Conservation (phyloP, 1,140 invertebrate genomes). For the Drosophila sucinea region DNA sequence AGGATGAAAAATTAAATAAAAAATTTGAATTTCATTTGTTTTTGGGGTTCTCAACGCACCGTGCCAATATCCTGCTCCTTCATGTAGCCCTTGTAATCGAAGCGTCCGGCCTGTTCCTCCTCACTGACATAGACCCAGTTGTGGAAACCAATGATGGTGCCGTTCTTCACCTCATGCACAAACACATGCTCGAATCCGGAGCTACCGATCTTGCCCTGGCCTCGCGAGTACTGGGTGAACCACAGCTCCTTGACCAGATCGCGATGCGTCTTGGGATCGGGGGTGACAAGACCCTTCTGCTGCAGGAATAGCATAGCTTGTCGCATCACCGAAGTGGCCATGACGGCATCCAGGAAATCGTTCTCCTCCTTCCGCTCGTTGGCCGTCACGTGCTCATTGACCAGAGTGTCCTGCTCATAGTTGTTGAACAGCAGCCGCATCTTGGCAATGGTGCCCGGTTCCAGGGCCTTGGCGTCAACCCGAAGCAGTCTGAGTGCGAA, state of each 20-base stretch:
- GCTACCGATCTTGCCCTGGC: constrained; percentile 89
- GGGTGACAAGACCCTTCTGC: constrained; percentile 86
- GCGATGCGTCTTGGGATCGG: constrained; percentile 88
- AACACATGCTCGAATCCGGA: constrained; percentile 95
- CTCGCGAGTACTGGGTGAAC: constrained; percentile 92
- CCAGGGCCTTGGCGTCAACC: constrained; percentile 64
- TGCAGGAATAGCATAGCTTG: constrained; percentile 89
- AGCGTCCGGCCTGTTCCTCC: constrained; percentile 87
- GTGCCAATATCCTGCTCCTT: constrained; percentile 88
- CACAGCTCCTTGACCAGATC: constrained; percentile 90
- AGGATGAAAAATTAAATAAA: background rate
- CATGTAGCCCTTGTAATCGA: constrained; percentile 92
- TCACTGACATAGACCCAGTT: constrained; percentile 94
- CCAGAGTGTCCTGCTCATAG: constrained; percentile 88
- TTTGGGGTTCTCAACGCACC: constrained; percentile 84
- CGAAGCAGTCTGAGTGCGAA: constrained; percentile 41
- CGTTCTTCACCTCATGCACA: constrained; percentile 91
- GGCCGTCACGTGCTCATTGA: constrained; percentile 91
- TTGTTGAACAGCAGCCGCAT: constrained; percentile 89
- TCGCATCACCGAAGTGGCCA: constrained; percentile 90
- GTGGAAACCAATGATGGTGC: constrained; percentile 91
- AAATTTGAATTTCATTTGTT: background rate
- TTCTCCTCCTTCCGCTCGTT: constrained; percentile 90
- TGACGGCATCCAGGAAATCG: constrained; percentile 89
- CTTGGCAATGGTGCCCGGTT: constrained; percentile 87